A percentile compares a stretch with the other conserved stretches of the same genome.
Conservation (phyloP, 2,113 vertebrate genomes). For the Tor tambroides region DNA sequence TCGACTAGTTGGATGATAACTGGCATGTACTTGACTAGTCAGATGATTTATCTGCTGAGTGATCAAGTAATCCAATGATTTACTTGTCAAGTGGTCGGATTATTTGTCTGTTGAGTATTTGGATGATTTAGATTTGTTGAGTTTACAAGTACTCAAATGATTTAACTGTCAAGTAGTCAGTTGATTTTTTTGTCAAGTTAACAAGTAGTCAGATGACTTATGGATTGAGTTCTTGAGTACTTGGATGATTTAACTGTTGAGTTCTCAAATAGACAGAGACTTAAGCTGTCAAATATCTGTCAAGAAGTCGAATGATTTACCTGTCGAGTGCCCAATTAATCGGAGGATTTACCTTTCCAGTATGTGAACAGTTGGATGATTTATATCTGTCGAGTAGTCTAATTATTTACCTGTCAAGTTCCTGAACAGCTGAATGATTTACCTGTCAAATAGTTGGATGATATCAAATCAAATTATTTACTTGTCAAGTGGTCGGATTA, state of each 20-base stretch:
- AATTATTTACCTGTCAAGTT: background rate
- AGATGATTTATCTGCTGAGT: background rate
- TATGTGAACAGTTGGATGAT: too few relatives aligned
- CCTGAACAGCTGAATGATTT: background rate
- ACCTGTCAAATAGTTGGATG: background rate
- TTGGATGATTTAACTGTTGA: background rate
- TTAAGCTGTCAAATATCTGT: too few relatives aligned
- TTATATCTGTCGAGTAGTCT: background rate
- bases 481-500: background rate
- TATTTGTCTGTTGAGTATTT: background rate
- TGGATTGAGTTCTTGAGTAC: background rate
- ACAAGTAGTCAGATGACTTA: background rate
- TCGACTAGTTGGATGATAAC: too few relatives aligned
- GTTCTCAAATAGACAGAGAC: too few relatives aligned
- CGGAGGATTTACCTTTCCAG: too few relatives aligned
- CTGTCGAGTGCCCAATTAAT: too few relatives aligned
- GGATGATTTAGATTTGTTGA: background rate
- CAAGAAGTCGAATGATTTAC: too few relatives aligned
- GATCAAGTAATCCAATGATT: background rate
- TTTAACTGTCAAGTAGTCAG: background rate
- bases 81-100: background rate
- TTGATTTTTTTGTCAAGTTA: background rate
- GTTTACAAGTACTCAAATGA: background rate
- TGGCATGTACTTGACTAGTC: too few relatives aligned
- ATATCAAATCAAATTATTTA: background rate